phyloP scores from a whole-genome alignment of 2,888 invertebrate species.

The Trachelus stipa region DNA sequence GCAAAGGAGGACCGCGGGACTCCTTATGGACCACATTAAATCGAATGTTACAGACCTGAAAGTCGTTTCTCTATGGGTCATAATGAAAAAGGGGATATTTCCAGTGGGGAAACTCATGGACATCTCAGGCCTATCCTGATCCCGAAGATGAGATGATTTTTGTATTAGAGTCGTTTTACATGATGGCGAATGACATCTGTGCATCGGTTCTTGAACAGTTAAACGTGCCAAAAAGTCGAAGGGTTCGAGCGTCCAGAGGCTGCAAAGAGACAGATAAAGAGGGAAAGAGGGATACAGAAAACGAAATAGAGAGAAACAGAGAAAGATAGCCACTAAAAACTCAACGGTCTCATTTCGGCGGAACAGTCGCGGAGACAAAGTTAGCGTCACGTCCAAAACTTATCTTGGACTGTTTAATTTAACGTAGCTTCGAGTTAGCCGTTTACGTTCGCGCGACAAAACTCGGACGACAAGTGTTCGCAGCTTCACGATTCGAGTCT shows the following conservation, averaged over 20 bases:
- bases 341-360: not conserved
- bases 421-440: conserved; percentile 58
- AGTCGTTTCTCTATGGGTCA: not conserved
- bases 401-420: conserved; percentile 60
- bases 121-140: not conserved
- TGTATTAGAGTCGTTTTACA: not conserved
- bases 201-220: not conserved
- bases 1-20: not conserved
- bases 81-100: not conserved
- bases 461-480: conserved; percentile 43
- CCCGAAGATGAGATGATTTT: not conserved
- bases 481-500: conserved; percentile 29
- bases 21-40: not conserved
- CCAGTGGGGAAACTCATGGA: not conserved
- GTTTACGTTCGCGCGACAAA: conserved; percentile 48
- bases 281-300: not conserved
- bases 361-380: conserved; percentile 29
- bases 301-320: not conserved
- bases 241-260: not conserved
- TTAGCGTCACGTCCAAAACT: conserved; percentile 56
- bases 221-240: not conserved
- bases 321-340: not conserved
- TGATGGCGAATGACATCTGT: not conserved
- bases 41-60: not conserved
- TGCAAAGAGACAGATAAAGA: not conserved